Evolutionary conservation across 2,888 invertebrate species (phyloP), one percentile per base, ranked within the genome.

Genomic region (Dendrolimus pini): DNA sequence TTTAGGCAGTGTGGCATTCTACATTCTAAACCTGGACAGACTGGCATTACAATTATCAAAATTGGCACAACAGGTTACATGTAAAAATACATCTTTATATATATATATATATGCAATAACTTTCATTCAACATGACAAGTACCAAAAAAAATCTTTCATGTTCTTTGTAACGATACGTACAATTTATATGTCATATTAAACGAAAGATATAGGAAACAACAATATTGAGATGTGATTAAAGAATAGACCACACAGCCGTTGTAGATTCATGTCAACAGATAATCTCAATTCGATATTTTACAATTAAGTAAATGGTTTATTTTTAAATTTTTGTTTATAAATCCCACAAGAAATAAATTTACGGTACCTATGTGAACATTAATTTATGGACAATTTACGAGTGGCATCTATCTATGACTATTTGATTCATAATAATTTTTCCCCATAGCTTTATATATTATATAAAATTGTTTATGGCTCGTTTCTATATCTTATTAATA

Each of bases 1-100:
- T 80, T 78, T 80, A 83, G 85, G 87, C 88, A 82, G 88, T 89
- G 88, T 89, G 89, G 87, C 82, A 77, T 81, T 82, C 72, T 85
- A 82, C 68, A 81, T 74, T 78, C 82, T 77, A 70, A 70, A 89
- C 89, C 89, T 89, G 89, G 82, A 89, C 89, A 89, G 75, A 89
- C 84, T 83, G 82, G 81, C 84, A 86, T 80, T 77, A 74, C 74
- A 78, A 78, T 78, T 69, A 80, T 82, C 71, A 83, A 77, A 78
- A 84, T 84, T 76, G 80, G 69, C 80, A 83, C 76, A 78, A 68
- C 71, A 75, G 72, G 71, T 65, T 70, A 67, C 63, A 65, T 65
- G 65, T 61, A 66, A 66, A 68, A 58, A 62, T 59, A 64, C 57
- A 62, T 14, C 52, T 56, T 52, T 53, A 62, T 30, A 61, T 47